phyloP scores from a whole-genome alignment of 2,888 invertebrate species.

The Netelia virgata region DNA sequence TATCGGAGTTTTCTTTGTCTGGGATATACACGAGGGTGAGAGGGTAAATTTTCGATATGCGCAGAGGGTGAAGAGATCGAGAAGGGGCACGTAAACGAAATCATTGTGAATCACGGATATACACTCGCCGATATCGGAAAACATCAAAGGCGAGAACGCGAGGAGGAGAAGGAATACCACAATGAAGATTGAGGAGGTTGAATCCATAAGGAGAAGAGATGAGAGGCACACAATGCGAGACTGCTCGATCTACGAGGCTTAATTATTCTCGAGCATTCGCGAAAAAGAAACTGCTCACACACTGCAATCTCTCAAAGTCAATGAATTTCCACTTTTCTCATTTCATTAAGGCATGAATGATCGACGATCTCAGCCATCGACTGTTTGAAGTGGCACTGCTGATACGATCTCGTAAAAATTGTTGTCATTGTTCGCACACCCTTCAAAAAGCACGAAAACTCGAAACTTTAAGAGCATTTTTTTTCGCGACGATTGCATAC shows the following conservation, averaged over 20 bases:
- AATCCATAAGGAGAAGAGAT: slow-evolving; percentile 10
- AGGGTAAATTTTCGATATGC: slow-evolving; percentile 13
- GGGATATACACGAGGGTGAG: background rate
- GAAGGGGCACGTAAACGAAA: slow-evolving; percentile 20
- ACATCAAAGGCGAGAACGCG: slow-evolving; percentile 39
- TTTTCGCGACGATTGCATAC: too few species aligned
- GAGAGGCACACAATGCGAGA: background rate
- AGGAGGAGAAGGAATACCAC: slow-evolving; percentile 14
- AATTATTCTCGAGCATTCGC: slow-evolving; percentile 8
- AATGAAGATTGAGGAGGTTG: background rate
- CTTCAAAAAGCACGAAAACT: too few species aligned
- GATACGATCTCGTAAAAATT: too few species aligned
- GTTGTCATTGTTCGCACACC: too few species aligned
- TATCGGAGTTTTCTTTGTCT: slow-evolving; percentile 12
- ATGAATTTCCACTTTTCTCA: slow-evolving; percentile 19
- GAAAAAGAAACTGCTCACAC: slow-evolving; percentile 9
- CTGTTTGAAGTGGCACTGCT: too few species aligned
- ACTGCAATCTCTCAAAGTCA: slow-evolving; percentile 12
- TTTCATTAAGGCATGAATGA: background rate
- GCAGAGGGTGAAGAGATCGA: background rate
- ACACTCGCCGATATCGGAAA: slow-evolving; percentile 26
- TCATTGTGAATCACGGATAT: slow-evolving; percentile 12
- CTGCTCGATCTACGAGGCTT: slow-evolving; percentile 5
- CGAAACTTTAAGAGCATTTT: too few species aligned
- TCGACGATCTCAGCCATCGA: background rate